Evolutionary conservation across 2,888 invertebrate species (phyloP), one percentile per base, ranked within the genome.

Genomic region (Eristalinus aeneus): DNA sequence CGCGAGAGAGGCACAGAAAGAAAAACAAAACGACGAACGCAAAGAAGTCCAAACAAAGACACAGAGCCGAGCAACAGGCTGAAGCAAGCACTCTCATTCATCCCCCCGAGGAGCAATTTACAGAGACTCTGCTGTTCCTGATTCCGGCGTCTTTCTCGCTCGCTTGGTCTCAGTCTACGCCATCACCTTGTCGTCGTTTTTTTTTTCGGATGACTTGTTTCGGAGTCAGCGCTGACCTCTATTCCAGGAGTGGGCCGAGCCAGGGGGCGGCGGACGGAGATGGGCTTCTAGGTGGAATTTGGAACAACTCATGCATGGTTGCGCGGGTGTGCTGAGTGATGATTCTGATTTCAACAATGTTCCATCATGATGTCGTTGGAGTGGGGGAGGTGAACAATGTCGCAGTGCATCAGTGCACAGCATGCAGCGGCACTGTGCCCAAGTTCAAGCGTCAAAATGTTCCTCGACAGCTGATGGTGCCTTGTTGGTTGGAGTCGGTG

Each of bases 71-170:
- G 75, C 82, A 82, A 82, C 82, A 82, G 67, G 76, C 72, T 8
- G 32, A 8, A 23, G 36, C n/a, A 69, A 81, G 58, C 46, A 82
- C 68, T 61, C 72, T 16, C 10, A 46, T 20, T n/a, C 53, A 39
- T 31, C 69, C 16, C 63, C 67, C 56, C 54, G 61, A 61, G 34
- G 68, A 77, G 77, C 68, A 83, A 83, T 83, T 77, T 78, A 77
- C 82, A 46, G 46, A 46, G 46, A 77, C 63, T 72, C 73, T 73
- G 77, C 68, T 58, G 63, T 72, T 63, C 54, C 63, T 64, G 46
- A 46, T 46, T 46, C 46, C 16, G 3, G 6, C 34, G 10, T 34
- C 34, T 34, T 10, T 34, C 16, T 9, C 46, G 16, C 16, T 16
- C 11, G 12, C 39, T 16, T 10, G 8, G n/a, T n/a, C n/a, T 46